These are phyloP conservation scores for Epizoanthus scotinus DNA, from an alignment of 92 coral and sea anemone species.

Conservation along the genomic window DNA sequence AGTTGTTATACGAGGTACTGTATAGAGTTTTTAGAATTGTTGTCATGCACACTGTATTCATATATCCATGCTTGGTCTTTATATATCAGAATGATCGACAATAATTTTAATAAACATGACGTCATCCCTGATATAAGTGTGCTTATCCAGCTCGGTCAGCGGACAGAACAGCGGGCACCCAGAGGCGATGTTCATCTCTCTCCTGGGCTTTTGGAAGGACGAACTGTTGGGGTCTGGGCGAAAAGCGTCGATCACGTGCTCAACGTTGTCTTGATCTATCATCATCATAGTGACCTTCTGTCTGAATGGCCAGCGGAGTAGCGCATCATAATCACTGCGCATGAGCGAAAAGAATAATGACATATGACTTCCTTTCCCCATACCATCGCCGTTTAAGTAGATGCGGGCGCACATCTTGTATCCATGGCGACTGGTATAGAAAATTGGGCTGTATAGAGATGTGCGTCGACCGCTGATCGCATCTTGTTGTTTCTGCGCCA, in stretches of 20 bases:
- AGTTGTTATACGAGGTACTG: too few species aligned
- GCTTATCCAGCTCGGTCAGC: conserved; percentile 66
- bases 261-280: conserved; percentile 77
- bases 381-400: conserved; percentile 78
- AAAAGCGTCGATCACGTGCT: conserved; percentile 86
- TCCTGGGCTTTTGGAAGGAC: conserved; percentile 79
- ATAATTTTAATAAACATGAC: conserved; percentile 71
- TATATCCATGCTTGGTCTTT: background rate
- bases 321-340: conserved; percentile 19
- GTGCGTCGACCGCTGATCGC: conserved; percentile 9
- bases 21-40: too few species aligned
- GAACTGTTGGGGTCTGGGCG: conserved; percentile 89
- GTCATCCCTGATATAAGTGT: conserved; percentile 77
- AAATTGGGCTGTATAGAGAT: conserved; percentile 67
- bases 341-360: conserved; percentile 64
- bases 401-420: conserved; percentile 87
- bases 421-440: conserved; percentile 72
- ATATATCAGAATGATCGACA: conserved; percentile 61
- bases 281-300: conserved; percentile 34
- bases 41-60: too few species aligned
- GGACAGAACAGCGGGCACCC: conserved; percentile 87
- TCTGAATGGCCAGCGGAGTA: conserved; percentile 36
- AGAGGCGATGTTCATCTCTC: conserved; percentile 81
- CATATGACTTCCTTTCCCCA: conserved; percentile 68
- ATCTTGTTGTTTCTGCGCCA: background rate